phyloP scores from a whole-genome alignment of 2,888 invertebrate species.

The Phanerotoma sp. region DNA sequence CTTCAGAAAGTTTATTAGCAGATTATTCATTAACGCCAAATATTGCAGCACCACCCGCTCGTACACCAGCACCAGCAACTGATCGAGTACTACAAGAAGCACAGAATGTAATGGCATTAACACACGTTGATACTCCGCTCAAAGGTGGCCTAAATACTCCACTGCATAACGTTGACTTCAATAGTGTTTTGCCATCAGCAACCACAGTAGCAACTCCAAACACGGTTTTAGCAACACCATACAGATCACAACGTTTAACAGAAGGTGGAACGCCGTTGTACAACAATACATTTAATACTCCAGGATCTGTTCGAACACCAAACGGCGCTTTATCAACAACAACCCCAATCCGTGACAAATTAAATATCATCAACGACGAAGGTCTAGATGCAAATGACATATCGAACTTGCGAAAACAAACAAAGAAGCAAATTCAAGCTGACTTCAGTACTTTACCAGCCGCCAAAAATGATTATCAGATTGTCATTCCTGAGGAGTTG shows the following conservation, averaged over 20 bases:
- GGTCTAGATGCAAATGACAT: constrained; percentile 71
- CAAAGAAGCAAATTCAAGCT: constrained; percentile 73
- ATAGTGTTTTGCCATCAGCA: constrained; percentile 75
- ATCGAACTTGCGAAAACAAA: constrained; percentile 71
- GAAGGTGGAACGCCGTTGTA: constrained; percentile 61
- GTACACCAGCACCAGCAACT: constrained; percentile 79
- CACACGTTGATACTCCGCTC: constrained; percentile 96
- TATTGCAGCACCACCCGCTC: constrained; percentile 67
- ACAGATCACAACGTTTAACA: constrained; percentile 65
- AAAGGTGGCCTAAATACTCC: constrained; percentile 97
- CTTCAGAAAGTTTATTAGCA: constrained; percentile 84
- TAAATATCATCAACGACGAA: constrained; percentile 93
- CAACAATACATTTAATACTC: constrained; percentile 56
- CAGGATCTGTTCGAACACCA: constrained; percentile 64
- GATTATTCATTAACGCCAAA: constrained; percentile 82
- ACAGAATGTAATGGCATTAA: constrained; percentile 97
- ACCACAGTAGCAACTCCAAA: constrained; percentile 81
- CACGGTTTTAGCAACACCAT: constrained; percentile 86
- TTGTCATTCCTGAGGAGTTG: constrained; percentile 90
- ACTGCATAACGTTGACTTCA: constrained; percentile 85
- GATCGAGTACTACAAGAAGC: constrained; percentile 91
- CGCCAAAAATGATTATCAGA: constrained; percentile 98
- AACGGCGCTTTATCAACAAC: constrained; percentile 61
- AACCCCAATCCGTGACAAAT: constrained; percentile 85
- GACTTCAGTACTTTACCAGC: constrained; percentile 81